These are phyloP conservation scores for Cheilosia soror DNA, from an alignment of 2,888 invertebrate genomes.

Conservation along the genomic window DNA sequence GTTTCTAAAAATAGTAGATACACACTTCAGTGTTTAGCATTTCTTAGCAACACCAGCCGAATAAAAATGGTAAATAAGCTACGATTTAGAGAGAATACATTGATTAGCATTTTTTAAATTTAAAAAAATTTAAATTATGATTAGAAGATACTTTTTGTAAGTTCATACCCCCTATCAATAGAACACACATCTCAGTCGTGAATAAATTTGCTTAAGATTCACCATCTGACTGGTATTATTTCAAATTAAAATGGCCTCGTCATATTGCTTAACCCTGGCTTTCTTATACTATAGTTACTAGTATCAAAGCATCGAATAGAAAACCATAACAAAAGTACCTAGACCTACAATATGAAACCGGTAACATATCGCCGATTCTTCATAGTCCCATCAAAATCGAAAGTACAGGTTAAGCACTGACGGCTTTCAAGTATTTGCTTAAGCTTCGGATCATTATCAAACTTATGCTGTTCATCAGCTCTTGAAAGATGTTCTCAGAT, in stretches of 20 bases:
- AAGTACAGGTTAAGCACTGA: constrained; percentile 12
- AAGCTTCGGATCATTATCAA: neutral
- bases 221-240: constrained; percentile 5
- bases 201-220: constrained; percentile 37
- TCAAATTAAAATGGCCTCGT: constrained; percentile 35
- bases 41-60: no score
- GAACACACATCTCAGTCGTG: constrained; percentile 9
- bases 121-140: neutral
- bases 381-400: constrained; percentile 10
- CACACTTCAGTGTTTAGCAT: no score
- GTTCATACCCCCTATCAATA: neutral
- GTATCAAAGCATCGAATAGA: constrained; percentile 1
- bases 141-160: neutral
- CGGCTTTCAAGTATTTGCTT: neutral
- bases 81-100: neutral
- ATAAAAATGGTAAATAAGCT: no score
- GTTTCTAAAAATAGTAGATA: no score
- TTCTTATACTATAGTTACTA: no score
- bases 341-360: neutral
- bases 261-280: constrained; percentile 1
- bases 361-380: neutral
- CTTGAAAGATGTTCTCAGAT: neutral
- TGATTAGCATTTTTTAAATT: neutral
- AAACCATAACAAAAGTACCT: no score
- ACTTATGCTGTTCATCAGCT: neutral